Base-by-base conservation (phyloP, 1,140 invertebrate genomes). In the Agrypnia vestita region DNA sequence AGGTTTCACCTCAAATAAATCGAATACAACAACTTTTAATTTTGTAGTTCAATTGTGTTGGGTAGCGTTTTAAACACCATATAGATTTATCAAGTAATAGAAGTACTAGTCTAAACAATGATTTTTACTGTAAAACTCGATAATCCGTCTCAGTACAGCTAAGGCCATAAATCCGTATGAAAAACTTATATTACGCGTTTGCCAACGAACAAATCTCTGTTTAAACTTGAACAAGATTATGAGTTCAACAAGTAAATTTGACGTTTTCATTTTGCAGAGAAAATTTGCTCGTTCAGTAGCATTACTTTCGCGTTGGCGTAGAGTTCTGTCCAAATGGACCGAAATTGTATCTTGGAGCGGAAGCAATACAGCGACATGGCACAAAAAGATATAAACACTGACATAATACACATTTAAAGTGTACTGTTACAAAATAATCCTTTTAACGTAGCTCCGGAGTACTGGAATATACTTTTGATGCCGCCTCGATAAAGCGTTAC, bases 211-310 rank as follows among this genome's bases (percentile, higher is more conserved):
- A 80, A 80, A 83, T 80, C 82, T 80, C 76, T 80, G 72, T 80
- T 80, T 80, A 80, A 83, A 80, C 81, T 83, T 80, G 76, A 78
- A 75, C 71, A 78, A 80, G 79, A 83, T 80, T 83, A 83, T 80
- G 82, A 83, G 82, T 79, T 83, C 82, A 83, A 83, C 82, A 83
- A 83, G 82, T 83, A 80, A 83, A 83, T 83, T 83, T 80, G 82
- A 83, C 82, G 72, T 83, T 83, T 83, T 83, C 82, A 80, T 83
- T 83, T 83, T 80, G 69, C 76, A 44, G 64, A 56, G 75, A 44
- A 76, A 79, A 82, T 82, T 82, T 76, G 49, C 53, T 53, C 76
- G 49, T 74, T 81, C 75, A 25, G 80, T 75, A 15, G 25, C 78
- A 78, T 76, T 76, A 61, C 62, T 71, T 76, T 76, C 72, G 19